Base-by-base conservation (phyloP, 2,113 vertebrate genomes). In the Eclectus roratus region DNA sequence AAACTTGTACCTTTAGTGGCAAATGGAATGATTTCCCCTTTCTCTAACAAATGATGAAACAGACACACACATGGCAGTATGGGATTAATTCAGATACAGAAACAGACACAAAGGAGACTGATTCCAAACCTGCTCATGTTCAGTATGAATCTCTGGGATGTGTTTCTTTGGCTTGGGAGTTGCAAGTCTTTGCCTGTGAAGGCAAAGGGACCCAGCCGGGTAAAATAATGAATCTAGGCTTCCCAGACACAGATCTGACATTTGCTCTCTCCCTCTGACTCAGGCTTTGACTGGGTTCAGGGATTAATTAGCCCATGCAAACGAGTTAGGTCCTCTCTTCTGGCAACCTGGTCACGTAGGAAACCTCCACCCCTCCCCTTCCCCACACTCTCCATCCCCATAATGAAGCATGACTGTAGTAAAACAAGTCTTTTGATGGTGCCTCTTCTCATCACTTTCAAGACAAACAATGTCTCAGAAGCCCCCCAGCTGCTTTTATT, bases 351-450 rank as follows among this genome's bases (percentile, higher is more conserved):
- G 94, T 97, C 88, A 93, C 92, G 87, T 93, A 87, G 83, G 78
- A 80, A 91, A 86, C 80, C 94, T 82, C 65, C 88, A 78, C 89
- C 81, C 93, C 89, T 85, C 93, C 86, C 58, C 82, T 85, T 89
- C 79, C 52, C 85, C 53, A 50, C 56, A 53, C 94, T 88, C 88
- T 96, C 88, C 94, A 95, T 92, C 91, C 76, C 96, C 85, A 96
- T 97, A 98, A 98, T 98, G 97, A 97, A 98, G 97, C 98, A 97
- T 97, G 98, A 98, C 97, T 97, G 97, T 95, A 97, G 98, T 97
- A 97, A 98, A 98, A 97, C 94, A 72, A 89, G 81, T 91, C 97
- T 98, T 98, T 98, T 98, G 97, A 98, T 98, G 96, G 82, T 95
- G 93, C 80, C 88, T 96, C 95, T 96, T 89, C 93, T 96, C 95